These are phyloP conservation scores for Ceryle rudis DNA, from an alignment of 2,797 vertebrate genomes.

Conservation along the genomic window DNA sequence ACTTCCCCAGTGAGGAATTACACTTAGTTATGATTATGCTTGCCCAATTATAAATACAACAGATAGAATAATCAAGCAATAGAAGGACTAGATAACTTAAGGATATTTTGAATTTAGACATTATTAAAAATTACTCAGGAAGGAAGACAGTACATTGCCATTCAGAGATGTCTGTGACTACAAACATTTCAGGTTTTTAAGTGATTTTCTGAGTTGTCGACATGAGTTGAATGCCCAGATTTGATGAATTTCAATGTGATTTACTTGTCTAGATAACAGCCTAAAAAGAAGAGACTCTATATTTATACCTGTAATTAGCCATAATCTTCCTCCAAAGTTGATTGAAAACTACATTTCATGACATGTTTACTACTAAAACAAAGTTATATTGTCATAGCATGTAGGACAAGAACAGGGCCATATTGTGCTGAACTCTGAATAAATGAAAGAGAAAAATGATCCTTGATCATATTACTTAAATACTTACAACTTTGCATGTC, in stretches of 20 bases:
- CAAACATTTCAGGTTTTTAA: background rate
- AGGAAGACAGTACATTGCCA: background rate
- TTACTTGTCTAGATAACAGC: background rate
- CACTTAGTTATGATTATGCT: background rate
- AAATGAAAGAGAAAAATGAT: background rate
- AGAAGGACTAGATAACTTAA: background rate
- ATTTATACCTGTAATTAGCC: background rate
- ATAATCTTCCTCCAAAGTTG: background rate
- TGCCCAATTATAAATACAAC: background rate
- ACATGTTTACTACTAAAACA: background rate
- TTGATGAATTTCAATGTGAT: background rate
- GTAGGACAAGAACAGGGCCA: background rate
- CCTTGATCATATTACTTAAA: background rate
- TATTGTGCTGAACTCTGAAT: background rate
- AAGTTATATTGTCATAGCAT: background rate
- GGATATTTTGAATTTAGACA: background rate
- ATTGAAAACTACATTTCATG: background rate
- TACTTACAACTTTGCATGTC: background rate
- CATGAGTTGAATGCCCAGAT: background rate
- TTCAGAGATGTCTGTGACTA: background rate
- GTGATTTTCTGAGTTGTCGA: background rate
- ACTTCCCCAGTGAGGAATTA: background rate
- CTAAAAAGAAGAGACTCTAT: background rate
- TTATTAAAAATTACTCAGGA: background rate
- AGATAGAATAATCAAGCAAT: background rate